Evolutionary conservation across 2,113 vertebrate genomes (phyloP).

Genomic region (Osmerus mordax): DNA sequence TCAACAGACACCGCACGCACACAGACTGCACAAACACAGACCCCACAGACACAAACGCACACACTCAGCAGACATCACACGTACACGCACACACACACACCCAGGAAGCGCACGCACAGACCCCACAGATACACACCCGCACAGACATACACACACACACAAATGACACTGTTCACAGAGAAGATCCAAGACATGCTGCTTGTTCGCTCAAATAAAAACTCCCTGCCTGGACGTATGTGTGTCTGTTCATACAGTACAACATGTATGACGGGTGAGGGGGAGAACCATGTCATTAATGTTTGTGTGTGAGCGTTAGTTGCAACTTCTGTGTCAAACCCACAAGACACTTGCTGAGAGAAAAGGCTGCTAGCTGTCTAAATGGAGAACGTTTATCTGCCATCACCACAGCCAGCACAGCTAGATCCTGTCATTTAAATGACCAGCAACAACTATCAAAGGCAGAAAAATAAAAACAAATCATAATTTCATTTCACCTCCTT

Average conservation of each 20-base stretch:
- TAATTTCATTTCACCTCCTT: slow-evolving; percentile 54
- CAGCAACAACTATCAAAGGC: slow-evolving; percentile 49
- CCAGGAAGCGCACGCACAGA: background rate
- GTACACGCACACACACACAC: background rate
- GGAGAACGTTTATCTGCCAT: slow-evolving; percentile 52
- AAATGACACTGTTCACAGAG: too few relatives aligned
- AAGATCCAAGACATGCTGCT: too few relatives aligned
- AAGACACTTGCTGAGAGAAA: slow-evolving; percentile 31
- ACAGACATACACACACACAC: too few relatives aligned
- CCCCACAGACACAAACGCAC: background rate
- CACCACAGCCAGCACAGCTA: slow-evolving; percentile 39
- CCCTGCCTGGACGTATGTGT: too few relatives aligned
- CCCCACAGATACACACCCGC: too few relatives aligned
- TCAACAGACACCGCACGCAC: too few relatives aligned
- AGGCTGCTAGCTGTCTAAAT: slow-evolving; percentile 34
- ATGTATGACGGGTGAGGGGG: too few relatives aligned
- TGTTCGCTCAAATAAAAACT: too few relatives aligned
- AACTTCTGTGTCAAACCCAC: background rate
- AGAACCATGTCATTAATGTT: background rate
- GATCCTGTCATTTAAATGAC: slow-evolving; percentile 56
- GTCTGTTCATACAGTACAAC: too few relatives aligned
- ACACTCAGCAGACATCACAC: background rate
- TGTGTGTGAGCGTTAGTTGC: background rate
- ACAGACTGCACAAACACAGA: too few relatives aligned
- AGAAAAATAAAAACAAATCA: slow-evolving; percentile 25